Conservation (phyloP, 2,888 invertebrate genomes). For the Molanna angustata region DNA sequence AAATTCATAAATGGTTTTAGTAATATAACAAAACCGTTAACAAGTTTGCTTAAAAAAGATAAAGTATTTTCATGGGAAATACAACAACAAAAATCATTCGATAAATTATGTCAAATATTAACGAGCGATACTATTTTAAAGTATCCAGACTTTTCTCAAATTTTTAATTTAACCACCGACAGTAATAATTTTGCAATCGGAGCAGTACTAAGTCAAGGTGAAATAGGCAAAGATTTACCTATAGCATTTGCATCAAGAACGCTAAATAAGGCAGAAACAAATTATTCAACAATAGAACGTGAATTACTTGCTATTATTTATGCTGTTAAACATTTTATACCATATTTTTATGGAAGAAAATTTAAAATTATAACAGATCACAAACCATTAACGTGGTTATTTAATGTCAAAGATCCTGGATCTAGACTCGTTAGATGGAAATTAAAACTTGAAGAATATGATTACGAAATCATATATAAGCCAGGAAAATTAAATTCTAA, state of each 20-base stretch:
- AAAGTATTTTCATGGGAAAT: background rate
- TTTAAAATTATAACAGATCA: conserved; percentile 37
- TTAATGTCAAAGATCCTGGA: conserved; percentile 35
- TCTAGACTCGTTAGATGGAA: conserved; percentile 37
- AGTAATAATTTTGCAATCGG: background rate
- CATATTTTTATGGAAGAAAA: conserved; percentile 37
- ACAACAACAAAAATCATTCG: conserved; percentile 4
- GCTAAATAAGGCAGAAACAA: conserved; percentile 1
- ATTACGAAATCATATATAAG: conserved; percentile 36
- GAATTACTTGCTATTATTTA: conserved; percentile 8
- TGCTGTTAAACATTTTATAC: conserved; percentile 24
- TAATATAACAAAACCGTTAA: background rate
- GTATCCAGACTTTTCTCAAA: background rate
- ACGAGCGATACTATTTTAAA: background rate
- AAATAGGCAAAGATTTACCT: conserved; percentile 33
- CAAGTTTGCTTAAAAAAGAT: background rate
- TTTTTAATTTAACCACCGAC: conserved; percentile 3
- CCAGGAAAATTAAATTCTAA: conserved; percentile 36
- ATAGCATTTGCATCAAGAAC: no score
- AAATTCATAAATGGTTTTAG: background rate
- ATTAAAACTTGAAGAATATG: conserved; percentile 35
- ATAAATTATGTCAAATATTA: background rate
- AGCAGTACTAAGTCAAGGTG: conserved; percentile 1
- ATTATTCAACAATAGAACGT: conserved; percentile 1
- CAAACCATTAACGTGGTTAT: conserved; percentile 34